Evolutionary conservation across 2,797 vertebrate species (phyloP), one percentile per base, ranked within the genome.

Genomic region (Glyptemys insculpta): DNA sequence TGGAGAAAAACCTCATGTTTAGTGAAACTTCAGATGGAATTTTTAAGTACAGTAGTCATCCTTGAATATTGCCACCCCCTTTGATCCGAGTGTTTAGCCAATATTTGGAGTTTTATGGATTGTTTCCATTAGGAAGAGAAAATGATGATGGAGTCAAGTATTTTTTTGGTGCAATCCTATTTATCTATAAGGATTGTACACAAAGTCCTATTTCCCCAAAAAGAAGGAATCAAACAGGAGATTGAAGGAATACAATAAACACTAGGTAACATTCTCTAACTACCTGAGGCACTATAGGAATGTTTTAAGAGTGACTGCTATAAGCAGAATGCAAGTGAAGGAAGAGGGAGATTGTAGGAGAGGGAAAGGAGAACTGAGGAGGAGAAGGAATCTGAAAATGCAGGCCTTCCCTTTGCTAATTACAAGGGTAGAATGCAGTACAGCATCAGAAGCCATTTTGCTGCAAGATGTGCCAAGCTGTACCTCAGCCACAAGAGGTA

Each of bases 221-320:
- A 4, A 5, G 3, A 19, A 68, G 15, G 37, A 12, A 82, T 29
- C 56, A 84, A 18, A 47, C 79, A 79, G 56, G 85, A 49, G 34
- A n/a, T 25, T 12, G 9, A 23, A 83, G 85, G 49, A 96, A 94
- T 93, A 91, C 92, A 92, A 81, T 91, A 83, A 92, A 91, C 79
- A 78, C 3, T 81, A 62, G 59, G 31, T 62, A 62, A 62, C 59
- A 83, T 90, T 93, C 96, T 91, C 54, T 88, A 93, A 89, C 85
- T 89, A 94, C 68, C 83, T 79, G 90, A 79, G 88, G 79, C 84
- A 94, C 94, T 94, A 82, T 12, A 3, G 57, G 54, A 85, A 84
- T 83, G 94, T 88, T 88, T 95, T 95, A 90, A 79, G 81, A 94
- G 12, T 1, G 2, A 65, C 37, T 89, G 76, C 80, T 94, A 12